Base-by-base conservation (phyloP, 2,888 invertebrate genomes). In the Ochropleura plecta region DNA sequence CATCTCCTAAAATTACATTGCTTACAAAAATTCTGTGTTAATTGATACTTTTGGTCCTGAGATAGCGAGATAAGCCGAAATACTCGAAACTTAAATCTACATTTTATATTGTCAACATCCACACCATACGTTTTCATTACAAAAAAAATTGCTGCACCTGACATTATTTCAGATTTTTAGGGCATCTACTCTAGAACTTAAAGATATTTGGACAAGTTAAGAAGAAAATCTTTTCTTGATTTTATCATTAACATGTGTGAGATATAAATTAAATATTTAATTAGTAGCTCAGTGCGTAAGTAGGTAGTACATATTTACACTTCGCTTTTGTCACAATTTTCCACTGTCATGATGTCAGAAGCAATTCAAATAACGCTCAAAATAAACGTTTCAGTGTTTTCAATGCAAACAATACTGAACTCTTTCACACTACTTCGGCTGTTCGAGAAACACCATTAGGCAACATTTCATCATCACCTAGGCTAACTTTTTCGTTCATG, bases 21-120 rank as follows among this genome's bases (percentile, higher is more conserved):
- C 63, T 73, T 76, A 73, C 66, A 73, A 76, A n/a, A 83, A 70
- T 68, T 60, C 67, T 48, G 48, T 49, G 30, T 73, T 40, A n/a
- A 42, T 68, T 44, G 57, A 64, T 73, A 18, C 70, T 66, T 70
- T 72, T 70, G 65, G 55, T 73, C 73, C 70, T 70, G 74, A 67
- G 68, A 72, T 44, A 75, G 70, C 59, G 40, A 68, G 63, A 55
- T 63, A 71, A 73, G 74, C 70, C 75, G 14, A 76, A 73, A 71
- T 71, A 75, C 70, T 70, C 73, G 60, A 71, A 81, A 81, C 73
- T 81, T 84, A 84, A 75, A 55, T 60, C 78, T 83, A 81, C 4
- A 70, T 65, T 72, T 79, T 74, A 75, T 84, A 83, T 83, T 81
- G 83, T 81, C 84, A 84, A 76, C 74, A 64, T 66, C 62, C 68